Percentiles rank a stretch among this genome's conserved stretches.
These are phyloP conservation scores for Phyllotreta striolata DNA, from an alignment of 2,888 invertebrate species.

Conservation along the genomic window DNA sequence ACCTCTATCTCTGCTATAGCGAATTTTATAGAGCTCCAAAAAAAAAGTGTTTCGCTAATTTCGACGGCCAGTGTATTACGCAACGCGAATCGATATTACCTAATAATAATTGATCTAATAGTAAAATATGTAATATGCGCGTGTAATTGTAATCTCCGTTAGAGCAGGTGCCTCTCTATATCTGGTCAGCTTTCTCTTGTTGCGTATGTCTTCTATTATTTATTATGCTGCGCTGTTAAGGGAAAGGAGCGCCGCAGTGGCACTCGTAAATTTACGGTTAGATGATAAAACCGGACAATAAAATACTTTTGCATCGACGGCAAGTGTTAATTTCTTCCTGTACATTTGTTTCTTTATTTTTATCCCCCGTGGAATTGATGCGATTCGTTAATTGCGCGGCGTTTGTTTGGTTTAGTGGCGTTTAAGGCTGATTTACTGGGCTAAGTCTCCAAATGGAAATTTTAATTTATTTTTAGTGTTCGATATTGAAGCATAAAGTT, in stretches of 20 bases:
- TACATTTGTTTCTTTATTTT: background rate
- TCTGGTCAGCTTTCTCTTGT: constrained; percentile 44
- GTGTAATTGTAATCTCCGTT: constrained; percentile 42
- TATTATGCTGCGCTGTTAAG: constrained; percentile 41
- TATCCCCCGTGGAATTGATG: background rate
- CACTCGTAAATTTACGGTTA: constrained; percentile 34
- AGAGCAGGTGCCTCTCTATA: constrained; percentile 45
- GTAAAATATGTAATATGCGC: constrained; percentile 29
- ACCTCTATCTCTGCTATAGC: too few relatives aligned
- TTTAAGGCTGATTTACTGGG: too few relatives aligned
- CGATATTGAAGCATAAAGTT: too few relatives aligned
- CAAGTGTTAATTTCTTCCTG: constrained; percentile 23
- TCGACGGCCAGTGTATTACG: too few relatives aligned
- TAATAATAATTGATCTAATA: constrained; percentile 9
- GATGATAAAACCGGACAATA: constrained; percentile 29
- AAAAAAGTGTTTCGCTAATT: too few relatives aligned
- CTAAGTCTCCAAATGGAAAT: too few relatives aligned
- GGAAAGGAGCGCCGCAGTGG: constrained; percentile 39
- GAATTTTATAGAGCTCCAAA: too few relatives aligned
- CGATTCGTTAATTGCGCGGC: background rate
- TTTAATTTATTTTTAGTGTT: too few relatives aligned
- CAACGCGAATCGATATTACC: too few relatives aligned
- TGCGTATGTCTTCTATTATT: constrained; percentile 46
- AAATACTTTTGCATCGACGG: constrained; percentile 24
- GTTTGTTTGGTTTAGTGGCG: background rate